Conservation (phyloP, 2,113 vertebrate genomes). For the Podarcis muralis region DNA sequence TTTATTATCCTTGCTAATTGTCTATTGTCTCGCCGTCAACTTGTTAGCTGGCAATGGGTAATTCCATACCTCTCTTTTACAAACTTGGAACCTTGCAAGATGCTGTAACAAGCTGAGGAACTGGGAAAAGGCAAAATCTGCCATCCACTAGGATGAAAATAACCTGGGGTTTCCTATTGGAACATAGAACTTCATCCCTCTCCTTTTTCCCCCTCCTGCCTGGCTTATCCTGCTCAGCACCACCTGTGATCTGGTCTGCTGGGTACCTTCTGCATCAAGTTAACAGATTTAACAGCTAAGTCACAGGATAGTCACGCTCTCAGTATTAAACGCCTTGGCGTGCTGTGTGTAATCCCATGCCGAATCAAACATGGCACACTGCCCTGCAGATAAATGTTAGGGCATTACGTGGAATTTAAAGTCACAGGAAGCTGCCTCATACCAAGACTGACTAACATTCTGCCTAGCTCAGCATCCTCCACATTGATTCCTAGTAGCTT, state of each 20-base stretch:
- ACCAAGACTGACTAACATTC: too few species aligned
- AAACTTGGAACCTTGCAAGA: not conserved
- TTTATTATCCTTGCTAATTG: slow-evolving; percentile 59
- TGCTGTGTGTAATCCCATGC: not conserved
- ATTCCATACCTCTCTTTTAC: slow-evolving; percentile 34
- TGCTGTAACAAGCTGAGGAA: not conserved
- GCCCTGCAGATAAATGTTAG: not conserved
- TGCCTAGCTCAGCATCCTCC: not conserved
- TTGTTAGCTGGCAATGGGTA: slow-evolving; percentile 43
- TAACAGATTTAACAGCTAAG: slow-evolving; percentile 24
- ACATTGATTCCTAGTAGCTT: too few species aligned
- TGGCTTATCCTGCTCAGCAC: slow-evolving; percentile 18
- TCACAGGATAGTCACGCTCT: not conserved
- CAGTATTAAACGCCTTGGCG: not conserved
- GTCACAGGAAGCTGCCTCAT: not conserved
- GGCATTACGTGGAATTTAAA: not conserved
- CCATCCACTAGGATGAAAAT: not conserved
- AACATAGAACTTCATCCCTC: slow-evolving; percentile 40
- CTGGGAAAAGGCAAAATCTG: not conserved
- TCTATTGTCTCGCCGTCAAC: slow-evolving; percentile 26
- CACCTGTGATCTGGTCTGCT: slow-evolving; percentile 17
- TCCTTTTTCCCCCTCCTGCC: not conserved
- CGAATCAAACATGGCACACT: not conserved
- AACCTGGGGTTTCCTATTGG: slow-evolving; percentile 21
- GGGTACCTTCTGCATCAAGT: not conserved